Evolutionary conservation across 2,797 vertebrate species (phyloP).

Genomic region (Notoglanidium macrostoma): DNA sequence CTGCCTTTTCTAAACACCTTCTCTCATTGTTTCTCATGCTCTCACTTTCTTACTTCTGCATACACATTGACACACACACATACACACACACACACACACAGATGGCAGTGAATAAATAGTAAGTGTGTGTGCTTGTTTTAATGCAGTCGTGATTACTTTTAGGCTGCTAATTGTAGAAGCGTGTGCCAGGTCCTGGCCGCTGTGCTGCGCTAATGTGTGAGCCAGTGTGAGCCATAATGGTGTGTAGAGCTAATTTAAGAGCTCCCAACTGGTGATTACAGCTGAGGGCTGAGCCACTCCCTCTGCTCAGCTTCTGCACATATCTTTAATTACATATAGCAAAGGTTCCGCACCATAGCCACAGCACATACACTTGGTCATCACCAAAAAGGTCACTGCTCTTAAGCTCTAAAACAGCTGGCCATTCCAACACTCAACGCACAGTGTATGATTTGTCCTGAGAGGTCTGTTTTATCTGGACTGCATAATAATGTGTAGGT

Average conservation of each 20-base stretch:
- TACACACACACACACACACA: slow-evolving; percentile 8
- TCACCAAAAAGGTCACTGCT: slow-evolving; percentile 25
- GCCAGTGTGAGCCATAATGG: slow-evolving; percentile 66
- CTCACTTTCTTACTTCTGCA: not conserved
- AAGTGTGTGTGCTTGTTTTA: slow-evolving; percentile 35
- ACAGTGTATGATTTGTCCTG: not conserved
- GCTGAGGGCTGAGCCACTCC: slow-evolving; percentile 75
- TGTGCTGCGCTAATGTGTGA: slow-evolving; percentile 73
- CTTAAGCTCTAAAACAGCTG: slow-evolving; percentile 28
- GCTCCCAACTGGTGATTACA: slow-evolving; percentile 80
- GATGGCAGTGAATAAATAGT: slow-evolving; percentile 19
- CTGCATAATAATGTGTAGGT: not conserved
- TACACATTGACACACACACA: slow-evolving; percentile 18
- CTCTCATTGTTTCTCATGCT: not conserved
- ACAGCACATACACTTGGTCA: slow-evolving; percentile 46
- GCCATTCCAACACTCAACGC: not conserved
- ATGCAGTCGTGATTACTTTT: slow-evolving; percentile 58
- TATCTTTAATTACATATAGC: slow-evolving; percentile 77
- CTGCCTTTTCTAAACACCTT: not conserved
- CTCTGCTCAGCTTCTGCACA: slow-evolving; percentile 75
- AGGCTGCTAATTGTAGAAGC: slow-evolving; percentile 67
- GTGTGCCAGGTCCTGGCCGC: slow-evolving; percentile 69
- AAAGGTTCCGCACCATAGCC: slow-evolving; percentile 65
- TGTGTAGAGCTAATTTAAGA: slow-evolving; percentile 79
- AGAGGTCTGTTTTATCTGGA: not conserved